phyloP scores from a whole-genome alignment of 2,888 invertebrate species.

The Trissolcus brochymenae region DNA sequence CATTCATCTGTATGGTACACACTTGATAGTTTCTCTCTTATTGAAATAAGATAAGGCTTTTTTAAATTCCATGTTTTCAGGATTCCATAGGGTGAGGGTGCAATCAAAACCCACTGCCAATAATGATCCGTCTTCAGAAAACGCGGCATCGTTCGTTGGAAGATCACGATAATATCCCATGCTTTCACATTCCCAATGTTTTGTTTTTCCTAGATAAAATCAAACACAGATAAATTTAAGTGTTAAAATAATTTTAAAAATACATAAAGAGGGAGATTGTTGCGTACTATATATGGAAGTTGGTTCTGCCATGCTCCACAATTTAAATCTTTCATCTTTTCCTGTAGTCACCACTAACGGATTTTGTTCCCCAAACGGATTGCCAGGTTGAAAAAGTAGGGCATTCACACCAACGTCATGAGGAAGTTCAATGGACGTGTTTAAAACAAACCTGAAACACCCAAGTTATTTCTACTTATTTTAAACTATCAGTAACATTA shows the following conservation, averaged over 20 bases:
- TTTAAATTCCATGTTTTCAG: constrained; percentile 79
- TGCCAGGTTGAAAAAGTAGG: constrained; percentile 80
- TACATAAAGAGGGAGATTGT: background rate
- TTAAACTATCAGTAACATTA: too few relatives aligned
- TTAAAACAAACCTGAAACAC: constrained; percentile 81
- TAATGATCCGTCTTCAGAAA: constrained; percentile 87
- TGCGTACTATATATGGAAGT: constrained; percentile 78
- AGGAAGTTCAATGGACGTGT: constrained; percentile 85
- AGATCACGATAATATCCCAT: constrained; percentile 81
- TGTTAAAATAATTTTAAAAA: background rate
- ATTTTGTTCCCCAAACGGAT: constrained; percentile 71
- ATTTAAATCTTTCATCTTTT: constrained; percentile 82
- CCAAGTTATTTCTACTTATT: too few relatives aligned
- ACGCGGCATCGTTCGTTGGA: constrained; percentile 79
- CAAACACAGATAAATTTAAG: background rate
- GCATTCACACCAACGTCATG: constrained; percentile 81
- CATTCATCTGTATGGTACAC: background rate
- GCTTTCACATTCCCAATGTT: constrained; percentile 82
- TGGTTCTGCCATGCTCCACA: constrained; percentile 82
- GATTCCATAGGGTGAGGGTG: constrained; percentile 83
- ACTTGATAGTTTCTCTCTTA: constrained; percentile 75
- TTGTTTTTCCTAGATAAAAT: constrained; percentile 4
- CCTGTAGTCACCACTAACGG: constrained; percentile 82
- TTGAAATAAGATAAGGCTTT: constrained; percentile 78
- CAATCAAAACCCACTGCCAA: constrained; percentile 83